A percentile compares a stretch with the other conserved stretches of the same genome.
Conservation (phyloP, 1,140 invertebrate genomes). For the Brachionus angularis region DNA sequence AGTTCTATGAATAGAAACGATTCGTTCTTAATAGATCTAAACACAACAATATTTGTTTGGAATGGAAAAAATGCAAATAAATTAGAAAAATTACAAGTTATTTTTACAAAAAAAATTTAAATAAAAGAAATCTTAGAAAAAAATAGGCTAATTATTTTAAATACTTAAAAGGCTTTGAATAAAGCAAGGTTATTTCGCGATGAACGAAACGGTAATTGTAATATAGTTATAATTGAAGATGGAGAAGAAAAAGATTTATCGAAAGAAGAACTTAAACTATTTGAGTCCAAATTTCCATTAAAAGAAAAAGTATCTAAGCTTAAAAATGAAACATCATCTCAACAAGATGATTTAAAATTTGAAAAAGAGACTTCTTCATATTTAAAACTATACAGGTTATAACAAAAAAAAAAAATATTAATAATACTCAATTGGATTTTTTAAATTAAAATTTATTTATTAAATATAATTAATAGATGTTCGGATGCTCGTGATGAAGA, state of each 20-base stretch:
- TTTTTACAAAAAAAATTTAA: not conserved
- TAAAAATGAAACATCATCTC: not conserved
- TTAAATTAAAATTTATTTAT: too few species aligned
- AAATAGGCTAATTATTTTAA: too few species aligned
- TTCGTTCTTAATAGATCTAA: conserved; percentile 78
- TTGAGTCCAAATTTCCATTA: conserved; percentile 27
- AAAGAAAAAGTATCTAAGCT: conserved; percentile 29
- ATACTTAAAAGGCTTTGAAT: conserved; percentile 80
- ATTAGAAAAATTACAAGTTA: conserved; percentile 59
- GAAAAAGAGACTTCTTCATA: conserved; percentile 23
- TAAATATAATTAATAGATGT: too few species aligned
- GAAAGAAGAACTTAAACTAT: conserved; percentile 59
- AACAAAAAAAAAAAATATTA: too few species aligned
- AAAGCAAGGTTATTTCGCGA: conserved; percentile 64
- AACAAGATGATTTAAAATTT: conserved; percentile 27
- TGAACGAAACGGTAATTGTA: conserved; percentile 49
- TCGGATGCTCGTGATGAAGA: conserved; percentile 4
- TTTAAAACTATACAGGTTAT: conserved; percentile 17
- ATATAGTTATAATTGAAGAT: conserved; percentile 74
- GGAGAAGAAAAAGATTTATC: conserved; percentile 73
- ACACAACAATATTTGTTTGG: conserved; percentile 73
- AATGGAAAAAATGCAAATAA: conserved; percentile 60
- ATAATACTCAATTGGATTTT: too few species aligned
- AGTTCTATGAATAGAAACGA: conserved; percentile 82
- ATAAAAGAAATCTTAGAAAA: too few species aligned